Evolutionary conservation across 2,888 invertebrate species (phyloP).

Genomic region (Rotaria socialis): DNA sequence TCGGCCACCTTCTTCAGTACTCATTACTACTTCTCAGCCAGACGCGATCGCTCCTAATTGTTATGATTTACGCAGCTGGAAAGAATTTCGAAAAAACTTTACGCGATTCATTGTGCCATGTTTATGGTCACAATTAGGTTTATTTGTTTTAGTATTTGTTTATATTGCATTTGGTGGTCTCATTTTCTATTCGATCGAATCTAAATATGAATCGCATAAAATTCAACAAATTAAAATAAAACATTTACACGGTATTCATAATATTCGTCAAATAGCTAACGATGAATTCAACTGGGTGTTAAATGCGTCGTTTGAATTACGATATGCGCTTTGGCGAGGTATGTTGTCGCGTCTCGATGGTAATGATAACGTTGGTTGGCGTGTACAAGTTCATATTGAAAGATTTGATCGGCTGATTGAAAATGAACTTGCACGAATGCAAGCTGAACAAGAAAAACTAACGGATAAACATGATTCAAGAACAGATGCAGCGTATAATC

Average conservation of each 20-base stretch:
- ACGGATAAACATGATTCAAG: neutral
- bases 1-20: neutral
- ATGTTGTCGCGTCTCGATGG: neutral
- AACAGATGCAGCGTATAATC: neutral
- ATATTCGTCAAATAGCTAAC: neutral
- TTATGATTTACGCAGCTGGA: neutral
- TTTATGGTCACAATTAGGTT: neutral
- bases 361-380: neutral
- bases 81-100: neutral
- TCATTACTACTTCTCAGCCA: neutral
- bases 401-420: conserved; percentile 8
- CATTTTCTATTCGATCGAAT: neutral
- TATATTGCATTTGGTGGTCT: neutral
- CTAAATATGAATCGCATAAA: neutral
- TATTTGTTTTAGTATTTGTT: neutral
- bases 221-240: neutral
- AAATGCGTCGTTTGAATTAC: conserved; percentile 25
- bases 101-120: neutral
- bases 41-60: neutral
- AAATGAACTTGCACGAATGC: neutral
- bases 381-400: neutral
- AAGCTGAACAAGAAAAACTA: conserved; percentile 10
- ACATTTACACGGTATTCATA: neutral
- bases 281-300: neutral
- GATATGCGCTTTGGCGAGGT: neutral